phyloP scores from a whole-genome alignment of 2,113 vertebrate genomes.

The Anoplopoma fimbria region DNA sequence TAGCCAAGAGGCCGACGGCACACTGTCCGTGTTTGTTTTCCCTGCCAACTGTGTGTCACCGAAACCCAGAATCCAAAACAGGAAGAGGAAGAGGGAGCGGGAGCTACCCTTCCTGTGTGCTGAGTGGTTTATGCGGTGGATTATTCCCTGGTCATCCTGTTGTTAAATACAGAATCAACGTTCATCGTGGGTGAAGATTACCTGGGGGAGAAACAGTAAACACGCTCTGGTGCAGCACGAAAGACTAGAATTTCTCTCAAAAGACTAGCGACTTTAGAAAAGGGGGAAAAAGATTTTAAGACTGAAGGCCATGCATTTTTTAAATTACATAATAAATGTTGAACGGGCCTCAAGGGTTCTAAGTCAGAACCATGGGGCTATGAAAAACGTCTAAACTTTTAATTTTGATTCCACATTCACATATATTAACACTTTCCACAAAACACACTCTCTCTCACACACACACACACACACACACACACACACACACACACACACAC shows the following conservation, averaged over 20 bases:
- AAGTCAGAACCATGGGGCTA: slow-evolving; percentile 21
- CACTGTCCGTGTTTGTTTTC: slow-evolving; percentile 13
- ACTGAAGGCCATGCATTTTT: slow-evolving; percentile 41
- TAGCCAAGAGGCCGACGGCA: background rate
- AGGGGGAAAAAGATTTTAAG: background rate
- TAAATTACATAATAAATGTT: slow-evolving; percentile 65
- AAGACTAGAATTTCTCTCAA: background rate
- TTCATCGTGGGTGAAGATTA: slow-evolving; percentile 29
- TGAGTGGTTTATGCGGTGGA: slow-evolving; percentile 63
- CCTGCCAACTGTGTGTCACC: slow-evolving; percentile 24
- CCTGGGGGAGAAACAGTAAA: slow-evolving; percentile 4
- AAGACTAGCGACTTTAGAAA: slow-evolving; percentile 26
- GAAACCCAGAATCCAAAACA: slow-evolving; percentile 60
- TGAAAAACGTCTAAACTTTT: slow-evolving; percentile 19
- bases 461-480: background rate
- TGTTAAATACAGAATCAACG: slow-evolving; percentile 21
- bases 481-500: background rate
- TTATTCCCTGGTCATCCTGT: slow-evolving; percentile 56
- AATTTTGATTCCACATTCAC: slow-evolving; percentile 30
- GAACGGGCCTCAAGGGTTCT: slow-evolving; percentile 53
- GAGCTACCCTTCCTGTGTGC: slow-evolving; percentile 58
- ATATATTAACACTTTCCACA: background rate
- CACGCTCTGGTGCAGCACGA: slow-evolving; percentile 1
- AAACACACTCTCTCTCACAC: background rate
- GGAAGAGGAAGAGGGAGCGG: slow-evolving; percentile 73